These are phyloP conservation scores for Epizoanthus ramosus DNA, from an alignment of 92 coral and sea anemone species.

Conservation along the genomic window DNA sequence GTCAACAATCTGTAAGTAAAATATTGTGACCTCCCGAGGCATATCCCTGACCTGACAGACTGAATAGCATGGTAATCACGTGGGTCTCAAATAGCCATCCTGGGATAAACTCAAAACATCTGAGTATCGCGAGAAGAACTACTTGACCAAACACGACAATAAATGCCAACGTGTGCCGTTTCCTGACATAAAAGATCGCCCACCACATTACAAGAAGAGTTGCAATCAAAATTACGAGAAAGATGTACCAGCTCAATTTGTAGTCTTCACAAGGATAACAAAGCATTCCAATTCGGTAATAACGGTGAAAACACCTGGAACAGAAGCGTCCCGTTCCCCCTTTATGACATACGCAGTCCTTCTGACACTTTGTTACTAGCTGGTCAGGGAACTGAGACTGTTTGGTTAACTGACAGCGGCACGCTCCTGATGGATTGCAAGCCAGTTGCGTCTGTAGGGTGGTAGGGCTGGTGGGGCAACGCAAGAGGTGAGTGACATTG, in stretches of 20 bases:
- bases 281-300: constrained; percentile 59
- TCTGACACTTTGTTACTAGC: constrained; percentile 44
- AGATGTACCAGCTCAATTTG: constrained; percentile 44
- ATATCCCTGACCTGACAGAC: constrained; percentile 55
- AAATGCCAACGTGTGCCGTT: constrained; percentile 47
- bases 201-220: constrained; percentile 51
- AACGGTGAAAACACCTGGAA: constrained; percentile 55
- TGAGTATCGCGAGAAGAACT: constrained; percentile 47
- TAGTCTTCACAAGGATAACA: constrained; percentile 54
- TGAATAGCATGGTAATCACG: constrained; percentile 56
- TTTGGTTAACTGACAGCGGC: constrained; percentile 33
- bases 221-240: constrained; percentile 46
- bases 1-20: constrained; percentile 77
- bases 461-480: constrained; percentile 26
- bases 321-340: constrained; percentile 69
- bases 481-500: constrained; percentile 58
- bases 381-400: not conserved
- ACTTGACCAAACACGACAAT: constrained; percentile 49
- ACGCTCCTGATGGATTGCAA: constrained; percentile 58
- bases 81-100: constrained; percentile 66
- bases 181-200: constrained; percentile 39
- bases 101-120: constrained; percentile 58
- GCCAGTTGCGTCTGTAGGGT: constrained; percentile 34
- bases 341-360: constrained; percentile 50
- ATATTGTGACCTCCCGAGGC: constrained; percentile 50